Evolutionary conservation across 2,797 vertebrate genomes (phyloP).

Genomic region (Fundulus diaphanus): DNA sequence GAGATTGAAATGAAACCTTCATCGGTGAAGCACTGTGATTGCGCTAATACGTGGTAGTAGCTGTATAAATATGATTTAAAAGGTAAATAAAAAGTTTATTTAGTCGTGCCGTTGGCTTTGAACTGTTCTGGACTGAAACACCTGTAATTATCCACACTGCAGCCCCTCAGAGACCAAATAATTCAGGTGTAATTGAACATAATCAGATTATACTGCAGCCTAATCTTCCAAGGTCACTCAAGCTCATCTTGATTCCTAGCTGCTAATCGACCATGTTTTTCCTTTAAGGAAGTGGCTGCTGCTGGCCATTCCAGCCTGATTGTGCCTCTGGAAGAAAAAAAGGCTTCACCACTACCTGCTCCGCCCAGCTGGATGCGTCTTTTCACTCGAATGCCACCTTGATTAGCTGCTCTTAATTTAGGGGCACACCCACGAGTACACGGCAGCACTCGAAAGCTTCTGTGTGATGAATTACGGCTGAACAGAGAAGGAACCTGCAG

Average conservation of each 20-base stretch:
- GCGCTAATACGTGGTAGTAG: not conserved
- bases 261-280: not conserved
- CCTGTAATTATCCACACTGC: conserved; percentile 13
- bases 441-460: not conserved
- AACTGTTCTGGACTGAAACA: not conserved
- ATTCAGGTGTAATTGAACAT: conserved; percentile 38
- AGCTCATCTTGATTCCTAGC: conserved; percentile 14
- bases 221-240: conserved; percentile 35
- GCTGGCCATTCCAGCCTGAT: conserved; percentile 45
- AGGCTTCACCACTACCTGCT: conserved; percentile 38
- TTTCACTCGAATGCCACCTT: conserved; percentile 46
- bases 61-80: not conserved
- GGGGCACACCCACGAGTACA: not conserved
- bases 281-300: conserved; percentile 10
- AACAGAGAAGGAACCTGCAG: conserved; percentile 10
- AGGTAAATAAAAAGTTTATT: not conserved
- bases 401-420: conserved; percentile 47
- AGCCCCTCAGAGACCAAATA: conserved; percentile 19
- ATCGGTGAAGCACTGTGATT: not conserved
- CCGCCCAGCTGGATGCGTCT: conserved; percentile 43
- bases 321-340: conserved; percentile 32
- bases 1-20: not conserved
- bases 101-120: not conserved
- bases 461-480: not conserved
- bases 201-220: conserved; percentile 37